phyloP scores from a whole-genome alignment of 1,140 invertebrate genomes.

The Xylocopa sonorina region DNA sequence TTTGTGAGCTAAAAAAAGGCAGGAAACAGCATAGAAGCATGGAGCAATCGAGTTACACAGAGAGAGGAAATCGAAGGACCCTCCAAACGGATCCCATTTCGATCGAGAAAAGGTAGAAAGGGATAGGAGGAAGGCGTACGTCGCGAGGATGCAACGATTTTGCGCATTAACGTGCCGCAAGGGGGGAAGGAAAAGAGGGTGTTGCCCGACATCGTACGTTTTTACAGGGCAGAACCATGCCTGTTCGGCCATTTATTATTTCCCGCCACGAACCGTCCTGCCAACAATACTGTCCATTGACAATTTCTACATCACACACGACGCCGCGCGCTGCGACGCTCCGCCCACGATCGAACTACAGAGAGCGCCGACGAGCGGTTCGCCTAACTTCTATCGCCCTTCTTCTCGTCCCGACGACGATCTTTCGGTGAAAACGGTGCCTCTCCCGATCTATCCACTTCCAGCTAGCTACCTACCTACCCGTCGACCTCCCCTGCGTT shows the following conservation, averaged over 20 bases:
- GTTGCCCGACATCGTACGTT: conserved; percentile 45
- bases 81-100: conserved; percentile 31
- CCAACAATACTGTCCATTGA: conserved; percentile 79
- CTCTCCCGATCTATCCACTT: neutral
- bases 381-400: neutral
- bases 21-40: neutral
- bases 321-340: conserved; percentile 77
- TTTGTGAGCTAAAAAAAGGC: neutral
- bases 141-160: conserved; percentile 39
- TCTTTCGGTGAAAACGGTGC: conserved; percentile 31
- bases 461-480: no score
- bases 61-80: neutral
- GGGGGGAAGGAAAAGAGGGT: conserved; percentile 20
- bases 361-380: conserved; percentile 69
- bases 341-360: conserved; percentile 80
- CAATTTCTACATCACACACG: conserved; percentile 80
- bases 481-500: neutral
- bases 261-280: conserved; percentile 59
- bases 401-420: conserved; percentile 23
- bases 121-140: conserved; percentile 16
- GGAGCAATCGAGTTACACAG: neutral
- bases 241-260: conserved; percentile 78
- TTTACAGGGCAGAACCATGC: conserved; percentile 54
- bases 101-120: conserved; percentile 11
- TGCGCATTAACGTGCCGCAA: conserved; percentile 44